Conservation (phyloP, 1,140 invertebrate species). For the Sitophilus oryzae region DNA sequence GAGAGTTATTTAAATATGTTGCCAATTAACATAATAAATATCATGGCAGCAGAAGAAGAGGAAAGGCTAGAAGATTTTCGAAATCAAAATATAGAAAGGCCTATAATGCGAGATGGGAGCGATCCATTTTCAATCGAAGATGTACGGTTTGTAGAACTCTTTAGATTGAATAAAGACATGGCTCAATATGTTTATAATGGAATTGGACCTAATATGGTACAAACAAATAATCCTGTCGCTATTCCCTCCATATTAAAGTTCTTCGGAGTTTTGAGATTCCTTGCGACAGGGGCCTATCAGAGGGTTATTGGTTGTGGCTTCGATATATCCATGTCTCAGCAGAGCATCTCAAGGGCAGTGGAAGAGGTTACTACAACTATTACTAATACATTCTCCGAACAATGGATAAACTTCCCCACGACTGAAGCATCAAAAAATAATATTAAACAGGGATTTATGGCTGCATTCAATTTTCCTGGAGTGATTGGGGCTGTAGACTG, state of each 20-base stretch:
- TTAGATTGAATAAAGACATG: not conserved
- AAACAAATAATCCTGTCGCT: not conserved
- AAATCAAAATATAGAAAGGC: too few relatives aligned
- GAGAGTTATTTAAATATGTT: too few relatives aligned
- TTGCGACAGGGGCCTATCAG: constrained; percentile 1
- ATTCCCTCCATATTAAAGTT: not conserved
- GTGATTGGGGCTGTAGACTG: constrained; percentile 36
- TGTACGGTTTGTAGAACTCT: not conserved
- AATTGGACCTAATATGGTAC: not conserved
- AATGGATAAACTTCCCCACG: constrained; percentile 9
- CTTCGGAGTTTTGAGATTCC: too few relatives aligned
- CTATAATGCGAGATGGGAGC: not conserved
- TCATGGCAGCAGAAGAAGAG: too few relatives aligned
- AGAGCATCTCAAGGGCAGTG: not conserved
- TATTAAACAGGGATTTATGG: constrained; percentile 26
- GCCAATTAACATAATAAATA: too few relatives aligned
- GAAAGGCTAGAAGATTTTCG: too few relatives aligned
- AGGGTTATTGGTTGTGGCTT: not conserved
- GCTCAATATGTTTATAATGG: not conserved
- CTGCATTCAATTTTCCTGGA: constrained; percentile 28
- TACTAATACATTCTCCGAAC: not conserved
- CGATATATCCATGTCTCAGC: not conserved
- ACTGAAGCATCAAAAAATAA: constrained; percentile 1
- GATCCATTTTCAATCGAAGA: not conserved
- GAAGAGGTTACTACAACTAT: constrained; percentile 2